Conservation (phyloP, 2,888 invertebrate genomes). For the Endomychus coccineus region DNA sequence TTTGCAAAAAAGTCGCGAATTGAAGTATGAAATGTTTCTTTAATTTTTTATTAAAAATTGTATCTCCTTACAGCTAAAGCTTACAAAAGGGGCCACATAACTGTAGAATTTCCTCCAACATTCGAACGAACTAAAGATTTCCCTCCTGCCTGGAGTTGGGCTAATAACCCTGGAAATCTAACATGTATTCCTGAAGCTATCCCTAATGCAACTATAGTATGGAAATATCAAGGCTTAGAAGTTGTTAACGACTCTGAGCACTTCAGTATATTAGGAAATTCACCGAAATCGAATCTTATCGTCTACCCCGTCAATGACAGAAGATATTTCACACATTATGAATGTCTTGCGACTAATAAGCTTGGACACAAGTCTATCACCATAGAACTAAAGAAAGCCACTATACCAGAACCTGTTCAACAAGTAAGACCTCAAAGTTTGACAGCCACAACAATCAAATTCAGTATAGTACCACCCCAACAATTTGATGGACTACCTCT, state of each 20-base stretch:
- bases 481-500: slow-evolving; percentile 71
- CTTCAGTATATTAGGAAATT: slow-evolving; percentile 41
- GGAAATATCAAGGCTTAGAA: slow-evolving; percentile 50
- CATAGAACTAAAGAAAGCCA: slow-evolving; percentile 69
- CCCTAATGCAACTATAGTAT: slow-evolving; percentile 86
- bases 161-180: slow-evolving; percentile 69
- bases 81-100: slow-evolving; percentile 72
- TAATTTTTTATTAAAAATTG: too few species aligned
- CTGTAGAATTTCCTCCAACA: slow-evolving; percentile 74
- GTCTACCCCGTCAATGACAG: slow-evolving; percentile 59
- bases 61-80: slow-evolving; percentile 56
- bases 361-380: slow-evolving; percentile 60
- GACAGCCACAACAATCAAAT: slow-evolving; percentile 79
- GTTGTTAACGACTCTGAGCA: slow-evolving; percentile 23
- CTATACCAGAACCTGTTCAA: slow-evolving; percentile 57
- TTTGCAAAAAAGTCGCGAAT: too few species aligned
- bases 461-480: slow-evolving; percentile 67
- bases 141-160: slow-evolving; percentile 79
- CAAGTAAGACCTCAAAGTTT: slow-evolving; percentile 61
- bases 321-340: slow-evolving; percentile 65
- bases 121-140: slow-evolving; percentile 64
- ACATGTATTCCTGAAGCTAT: slow-evolving; percentile 80
- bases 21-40: too few species aligned
- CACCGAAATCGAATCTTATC: slow-evolving; percentile 64
- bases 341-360: slow-evolving; percentile 72